Evolutionary conservation across 2,113 vertebrate genomes (phyloP).

Genomic region (Apistogramma diplotaenia): DNA sequence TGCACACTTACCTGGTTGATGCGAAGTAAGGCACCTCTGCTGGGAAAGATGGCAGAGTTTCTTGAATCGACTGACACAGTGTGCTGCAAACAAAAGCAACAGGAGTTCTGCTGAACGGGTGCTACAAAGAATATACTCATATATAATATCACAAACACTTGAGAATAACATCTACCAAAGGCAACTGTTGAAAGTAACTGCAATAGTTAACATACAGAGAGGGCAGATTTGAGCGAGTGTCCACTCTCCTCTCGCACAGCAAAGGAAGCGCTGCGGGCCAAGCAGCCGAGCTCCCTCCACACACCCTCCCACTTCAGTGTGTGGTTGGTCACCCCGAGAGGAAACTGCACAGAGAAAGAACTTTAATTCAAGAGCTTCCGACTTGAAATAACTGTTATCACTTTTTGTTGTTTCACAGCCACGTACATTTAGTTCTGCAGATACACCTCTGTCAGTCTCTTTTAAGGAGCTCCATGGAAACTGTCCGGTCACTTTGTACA

Average conservation of each 20-base stretch:
- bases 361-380: neutral
- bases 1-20: slow-evolving; percentile 86
- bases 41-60: slow-evolving; percentile 91
- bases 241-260: slow-evolving; percentile 94
- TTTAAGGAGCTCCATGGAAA: slow-evolving; percentile 98
- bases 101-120: neutral
- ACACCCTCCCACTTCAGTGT: slow-evolving; percentile 94
- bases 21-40: slow-evolving; percentile 87
- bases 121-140: neutral
- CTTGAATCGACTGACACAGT: slow-evolving; percentile 90
- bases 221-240: slow-evolving; percentile 92
- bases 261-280: slow-evolving; percentile 91
- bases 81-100: slow-evolving; percentile 78
- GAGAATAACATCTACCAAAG: too few species aligned
- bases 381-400: neutral
- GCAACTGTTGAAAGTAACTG: neutral
- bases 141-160: neutral
- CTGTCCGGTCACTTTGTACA: slow-evolving; percentile 96
- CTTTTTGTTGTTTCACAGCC: too few species aligned
- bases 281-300: slow-evolving; percentile 93
- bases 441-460: slow-evolving; percentile 91
- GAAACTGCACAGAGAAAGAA: slow-evolving; percentile 78
- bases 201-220: slow-evolving; percentile 78
- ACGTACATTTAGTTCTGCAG: slow-evolving; percentile 87
- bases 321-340: slow-evolving; percentile 87